Conservation (phyloP, 2,888 invertebrate species). For the Ptychoptera albimana region DNA sequence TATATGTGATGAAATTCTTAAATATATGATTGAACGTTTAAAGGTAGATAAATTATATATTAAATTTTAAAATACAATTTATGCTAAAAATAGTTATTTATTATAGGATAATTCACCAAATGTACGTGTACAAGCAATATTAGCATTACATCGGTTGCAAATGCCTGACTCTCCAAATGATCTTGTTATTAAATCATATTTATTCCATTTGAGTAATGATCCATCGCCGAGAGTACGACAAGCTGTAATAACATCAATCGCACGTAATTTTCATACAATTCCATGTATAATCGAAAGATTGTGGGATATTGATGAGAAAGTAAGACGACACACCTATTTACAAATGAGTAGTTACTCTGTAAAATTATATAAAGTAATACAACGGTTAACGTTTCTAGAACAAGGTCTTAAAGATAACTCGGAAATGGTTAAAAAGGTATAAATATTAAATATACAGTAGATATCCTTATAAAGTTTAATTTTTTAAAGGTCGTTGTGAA, state of each 20-base stretch:
- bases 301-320: constrained; percentile 61
- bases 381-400: constrained; percentile 42
- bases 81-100: too few species aligned
- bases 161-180: constrained; percentile 60
- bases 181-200: constrained; percentile 53
- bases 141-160: constrained; percentile 64
- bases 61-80: too few species aligned
- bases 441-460: too few species aligned
- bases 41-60: constrained; percentile 22
- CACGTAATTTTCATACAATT: constrained; percentile 52
- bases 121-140: constrained; percentile 64
- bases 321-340: constrained; percentile 39
- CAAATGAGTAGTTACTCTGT: constrained; percentile 31
- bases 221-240: constrained; percentile 56
- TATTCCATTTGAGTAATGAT: constrained; percentile 56
- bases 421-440: constrained; percentile 30
- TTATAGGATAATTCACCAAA: constrained; percentile 34
- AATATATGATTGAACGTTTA: constrained; percentile 48
- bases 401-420: constrained; percentile 46
- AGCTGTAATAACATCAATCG: constrained; percentile 56
- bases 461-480: neutral
- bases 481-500: constrained; percentile 30
- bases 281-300: constrained; percentile 52
- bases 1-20: constrained; percentile 53
- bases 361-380: constrained; percentile 40